These are phyloP conservation scores for Taurulus bubalis DNA, from an alignment of 2,113 vertebrate genomes.

Conservation along the genomic window DNA sequence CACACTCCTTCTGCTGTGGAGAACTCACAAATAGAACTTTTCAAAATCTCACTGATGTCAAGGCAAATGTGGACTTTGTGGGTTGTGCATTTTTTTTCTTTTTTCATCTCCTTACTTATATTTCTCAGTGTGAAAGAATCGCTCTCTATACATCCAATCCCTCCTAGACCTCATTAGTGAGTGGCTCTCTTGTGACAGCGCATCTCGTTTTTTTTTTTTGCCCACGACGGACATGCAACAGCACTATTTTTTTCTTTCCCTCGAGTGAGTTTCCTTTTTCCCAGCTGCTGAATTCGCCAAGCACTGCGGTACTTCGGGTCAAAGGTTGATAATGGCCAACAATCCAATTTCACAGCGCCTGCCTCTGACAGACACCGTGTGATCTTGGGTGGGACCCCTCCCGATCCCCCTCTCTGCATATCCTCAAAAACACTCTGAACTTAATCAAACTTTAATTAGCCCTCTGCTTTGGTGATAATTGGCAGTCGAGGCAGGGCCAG, in stretches of 20 bases:
- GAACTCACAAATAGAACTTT: constrained; percentile 70
- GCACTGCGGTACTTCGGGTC: constrained; percentile 62
- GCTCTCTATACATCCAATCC: constrained; percentile 39
- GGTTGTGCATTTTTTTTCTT: constrained; percentile 26
- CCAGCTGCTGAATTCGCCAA: constrained; percentile 47
- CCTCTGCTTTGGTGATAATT: constrained; percentile 81
- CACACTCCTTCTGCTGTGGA: constrained; percentile 48
- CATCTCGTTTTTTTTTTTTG: constrained; percentile 24
- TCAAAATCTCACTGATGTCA: constrained; percentile 32
- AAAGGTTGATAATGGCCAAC: constrained; percentile 78
- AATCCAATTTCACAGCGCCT: constrained; percentile 85
- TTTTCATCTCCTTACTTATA: constrained; percentile 17
- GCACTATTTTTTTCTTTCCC: constrained; percentile 42
- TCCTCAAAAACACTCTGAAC: constrained; percentile 76
- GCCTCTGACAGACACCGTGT: constrained; percentile 77
- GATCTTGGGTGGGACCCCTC: constrained; percentile 72
- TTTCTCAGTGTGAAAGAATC: background rate
- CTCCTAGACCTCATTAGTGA: constrained; percentile 69
- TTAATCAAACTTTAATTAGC: constrained; percentile 86
- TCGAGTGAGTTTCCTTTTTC: constrained; percentile 47
- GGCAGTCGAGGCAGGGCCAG: constrained; percentile 71
- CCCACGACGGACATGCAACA: constrained; percentile 30
- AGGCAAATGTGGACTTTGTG: constrained; percentile 48
- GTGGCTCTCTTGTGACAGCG: constrained; percentile 37
- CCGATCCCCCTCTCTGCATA: constrained; percentile 71